Base-by-base conservation (phyloP, 2,113 vertebrate species). In the Orientallactaga bullata region DNA sequence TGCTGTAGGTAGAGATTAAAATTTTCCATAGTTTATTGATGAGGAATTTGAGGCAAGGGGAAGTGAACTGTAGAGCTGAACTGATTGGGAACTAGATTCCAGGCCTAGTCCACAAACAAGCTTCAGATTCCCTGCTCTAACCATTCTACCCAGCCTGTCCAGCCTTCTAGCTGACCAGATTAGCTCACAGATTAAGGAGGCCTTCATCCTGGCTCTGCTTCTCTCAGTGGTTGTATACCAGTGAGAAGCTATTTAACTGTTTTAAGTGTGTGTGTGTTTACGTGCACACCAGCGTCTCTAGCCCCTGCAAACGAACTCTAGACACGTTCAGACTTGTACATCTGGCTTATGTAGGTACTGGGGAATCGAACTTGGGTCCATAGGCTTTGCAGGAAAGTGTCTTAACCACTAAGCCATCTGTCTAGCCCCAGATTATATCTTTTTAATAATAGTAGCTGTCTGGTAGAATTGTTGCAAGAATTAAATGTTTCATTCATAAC, bases 1-100 rank as follows among this genome's bases (percentile, higher is more conserved):
- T 51, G 51, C 51, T 93, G 0, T 76, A n/a, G 66, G 24, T 69
- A 85, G 83, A 85, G 13, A 51, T 7, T 80, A 20, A 32, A 81
- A 51, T 79, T 73, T 18, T 85, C 72, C 37, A 26, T 5, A 35
- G 20, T 68, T 90, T 68, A 58, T 47, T 69, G 55, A 76, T 88
- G 88, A 89, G 55, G 51, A 71, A 24, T 87, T 83, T 60, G 85
- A 89, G 51, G 37, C 73, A 47, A 60, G 20, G 77, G 80, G 37
- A 96, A 47, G n/a, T 74, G 58, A 84, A 68, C 79, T 93, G 61
- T 58, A 32, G 80, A 90, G 23, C 13, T 93, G 20, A 89, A 18
- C 76, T 42, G 66, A 58, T 35, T 63, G 39, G 39, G 74, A 68
- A 84, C 21, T 71, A 39, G 76, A 94, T 63, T 88, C 58, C 20